Base-by-base conservation (phyloP, 2,888 invertebrate species). In the Melanostoma scalare region DNA sequence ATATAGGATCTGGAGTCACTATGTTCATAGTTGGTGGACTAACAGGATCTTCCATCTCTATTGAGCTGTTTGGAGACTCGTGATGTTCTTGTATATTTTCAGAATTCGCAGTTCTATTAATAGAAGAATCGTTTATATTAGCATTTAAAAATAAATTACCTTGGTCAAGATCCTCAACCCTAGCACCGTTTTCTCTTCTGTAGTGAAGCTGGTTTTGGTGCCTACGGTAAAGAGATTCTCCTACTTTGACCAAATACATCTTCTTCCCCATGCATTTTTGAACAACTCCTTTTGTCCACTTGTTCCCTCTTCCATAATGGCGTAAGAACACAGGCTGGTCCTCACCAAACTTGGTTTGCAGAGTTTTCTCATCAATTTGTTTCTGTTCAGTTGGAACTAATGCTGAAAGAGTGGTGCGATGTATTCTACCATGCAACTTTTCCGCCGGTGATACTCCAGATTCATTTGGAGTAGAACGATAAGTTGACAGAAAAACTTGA, bases 401-500 rank as follows among this genome's bases (percentile, higher is more conserved):
- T 52, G 50, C 33, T 52, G 50, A 52, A 0, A 52, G 33, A 33
- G 33, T 33, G 50, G 50, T 52, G 33, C 50, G 50, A 52, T 52
- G 33, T n/a, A 52, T 52, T 52, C 50, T 52, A 33, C 78, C 72
- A 61, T 68, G 68, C 8, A 68, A 48, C 38, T 58, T 50, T 33
- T 78, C 67, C 6, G 46, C 72, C 3, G 52, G 72, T 52, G 72
- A 65, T 46, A 42, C 58, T 52, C 60, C 50, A 46, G 58, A 31
- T 20, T 50, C 30, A 36, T 56, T 40, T 46, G 69, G 68, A 5
- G 69, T 60, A 9, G 53, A 61, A 6, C 72, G 56, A 53, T 72
- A 72, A 0, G 67, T 67, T 9, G 53, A 44, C 48, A 77, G 35
- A 36, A 68, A 71, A 35, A 55, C 9, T 36, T 30, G 40, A 5